Evolutionary conservation across 1,140 invertebrate species (phyloP), one percentile per base, ranked within the genome.

Genomic region (Brachionus asplanchnoidis): DNA sequence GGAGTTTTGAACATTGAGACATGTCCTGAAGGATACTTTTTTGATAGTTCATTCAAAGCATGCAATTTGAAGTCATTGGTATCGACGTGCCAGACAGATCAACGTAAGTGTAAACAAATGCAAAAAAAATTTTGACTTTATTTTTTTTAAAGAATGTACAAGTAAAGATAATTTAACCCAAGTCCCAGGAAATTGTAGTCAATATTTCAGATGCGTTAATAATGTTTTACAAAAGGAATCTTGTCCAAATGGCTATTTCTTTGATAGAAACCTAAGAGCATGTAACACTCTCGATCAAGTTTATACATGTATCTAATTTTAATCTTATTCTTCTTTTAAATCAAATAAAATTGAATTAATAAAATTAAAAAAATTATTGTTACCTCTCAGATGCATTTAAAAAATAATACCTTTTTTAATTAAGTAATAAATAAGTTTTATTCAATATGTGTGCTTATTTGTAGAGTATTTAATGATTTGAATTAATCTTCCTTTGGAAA

Each of bases 251-350:
- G 77, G 77, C 1, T 32, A 36, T 32, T 36, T 17, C 17, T 80
- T 80, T 80, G 77, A 80, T 65, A 60, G 50, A 28, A 26, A 6
- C 42, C 28, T 80, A 65, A 80, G 46, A 56, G 77, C 56, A 28
- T 80, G 77, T 11, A 80, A 80, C 28, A n/a, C 36, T 32, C 14
- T 23, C 8, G 44, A 17, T 17, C 68, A 73, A 73, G 68, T 73
- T 42, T 73, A 73, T 42, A 73, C 11, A 17, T 73, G 68, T 17
- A 17, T 42, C 44, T 73, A 73, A 40, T 68, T 32, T 32, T 32
- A 14, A 32, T 46, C 14, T 46, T 12, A 46, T 46, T 46, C 2
- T 11, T 46, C 0, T n/a, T n/a, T 46, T 14, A 46, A 46, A 46
- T 46, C 12, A 46, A 46, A 46, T 65, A 23, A 12, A 20, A 65